Conservation (phyloP, 2,113 vertebrate species). For the Sylvia atricapilla region DNA sequence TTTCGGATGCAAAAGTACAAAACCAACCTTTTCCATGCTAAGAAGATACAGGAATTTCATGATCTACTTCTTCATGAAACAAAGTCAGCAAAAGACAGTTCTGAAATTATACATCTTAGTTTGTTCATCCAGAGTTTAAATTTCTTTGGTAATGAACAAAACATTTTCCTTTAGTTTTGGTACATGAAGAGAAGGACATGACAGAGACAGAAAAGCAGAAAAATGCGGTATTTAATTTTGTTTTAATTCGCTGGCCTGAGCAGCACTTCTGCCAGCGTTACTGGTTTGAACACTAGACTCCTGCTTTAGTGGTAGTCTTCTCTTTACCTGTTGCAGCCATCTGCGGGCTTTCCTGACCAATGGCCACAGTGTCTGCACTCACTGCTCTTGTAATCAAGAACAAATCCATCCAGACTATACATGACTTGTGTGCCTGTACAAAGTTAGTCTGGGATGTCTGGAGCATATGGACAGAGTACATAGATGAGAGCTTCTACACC, state of each 20-base stretch:
- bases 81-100: neutral
- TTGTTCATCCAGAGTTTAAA: neutral
- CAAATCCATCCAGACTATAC: neutral
- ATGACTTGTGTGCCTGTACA: neutral
- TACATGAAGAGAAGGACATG: neutral
- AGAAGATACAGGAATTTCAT: neutral
- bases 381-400: neutral
- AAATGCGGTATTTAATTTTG: neutral
- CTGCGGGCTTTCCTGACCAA: neutral
- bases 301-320: neutral
- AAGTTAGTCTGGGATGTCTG: rapidly evolving
- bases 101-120: neutral
- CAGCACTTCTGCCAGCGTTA: neutral
- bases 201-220: neutral
- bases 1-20: neutral
- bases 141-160: neutral
- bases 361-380: neutral
- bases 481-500: neutral
- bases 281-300: neutral
- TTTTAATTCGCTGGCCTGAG: neutral
- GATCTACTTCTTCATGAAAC: neutral
- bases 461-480: neutral
- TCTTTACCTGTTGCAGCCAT: neutral
- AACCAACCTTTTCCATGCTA: neutral
- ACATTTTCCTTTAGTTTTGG: neutral